phyloP scores from a whole-genome alignment of 2,113 vertebrate genomes.

The Elaphurus davidianus region DNA sequence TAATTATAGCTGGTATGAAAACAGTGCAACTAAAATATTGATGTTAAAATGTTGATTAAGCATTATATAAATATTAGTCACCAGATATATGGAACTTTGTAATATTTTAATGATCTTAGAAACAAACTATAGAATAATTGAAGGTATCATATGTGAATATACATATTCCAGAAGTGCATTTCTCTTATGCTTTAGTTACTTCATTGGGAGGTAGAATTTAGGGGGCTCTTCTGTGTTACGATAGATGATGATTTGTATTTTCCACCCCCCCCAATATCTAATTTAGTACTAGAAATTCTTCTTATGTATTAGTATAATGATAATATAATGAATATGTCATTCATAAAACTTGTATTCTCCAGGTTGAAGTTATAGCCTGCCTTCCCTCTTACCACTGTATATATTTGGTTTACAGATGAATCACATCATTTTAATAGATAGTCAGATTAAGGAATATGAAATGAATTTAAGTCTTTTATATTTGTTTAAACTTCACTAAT shows the following conservation, averaged over 20 bases:
- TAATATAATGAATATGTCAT: not conserved
- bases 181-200: not conserved
- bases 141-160: not conserved
- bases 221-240: not conserved
- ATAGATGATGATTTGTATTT: not conserved
- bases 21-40: not conserved
- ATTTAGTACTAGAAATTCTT: not conserved
- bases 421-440: not conserved
- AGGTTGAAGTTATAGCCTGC: not conserved
- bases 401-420: not conserved
- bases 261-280: not conserved
- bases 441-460: not conserved
- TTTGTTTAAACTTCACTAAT: constrained; percentile 32
- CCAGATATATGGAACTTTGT: not conserved
- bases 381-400: not conserved
- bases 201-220: constrained; percentile 12
- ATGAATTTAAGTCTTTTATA: not conserved
- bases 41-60: constrained; percentile 16
- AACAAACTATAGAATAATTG: not conserved
- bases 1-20: not conserved
- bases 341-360: constrained; percentile 2
- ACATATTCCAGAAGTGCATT: not conserved
- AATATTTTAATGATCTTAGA: constrained; percentile 28
- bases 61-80: not conserved
- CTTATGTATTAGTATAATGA: not conserved